A percentile compares a stretch with the other conserved stretches of the same genome.
phyloP scores from a whole-genome alignment of 2,888 invertebrate species.

The Pristionchus mayeri region DNA sequence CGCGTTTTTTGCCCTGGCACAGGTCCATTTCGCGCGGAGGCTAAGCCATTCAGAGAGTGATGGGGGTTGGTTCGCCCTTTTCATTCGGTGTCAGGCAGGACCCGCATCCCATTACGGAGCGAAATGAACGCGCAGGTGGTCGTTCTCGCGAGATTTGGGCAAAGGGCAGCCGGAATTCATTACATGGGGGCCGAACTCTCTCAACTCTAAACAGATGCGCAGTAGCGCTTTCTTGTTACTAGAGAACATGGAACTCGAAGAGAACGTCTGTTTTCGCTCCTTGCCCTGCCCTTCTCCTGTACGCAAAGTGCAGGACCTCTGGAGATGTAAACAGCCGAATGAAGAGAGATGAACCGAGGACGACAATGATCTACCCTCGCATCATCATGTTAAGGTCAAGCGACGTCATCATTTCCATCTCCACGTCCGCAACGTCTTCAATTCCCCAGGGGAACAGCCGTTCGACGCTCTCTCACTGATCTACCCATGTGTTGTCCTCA shows the following conservation, averaged over 20 bases:
- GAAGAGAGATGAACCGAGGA: neutral
- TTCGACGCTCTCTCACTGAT: neutral
- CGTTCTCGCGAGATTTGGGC: neutral
- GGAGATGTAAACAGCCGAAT: neutral
- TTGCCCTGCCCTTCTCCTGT: neutral
- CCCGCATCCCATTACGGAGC: neutral
- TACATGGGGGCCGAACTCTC: no score
- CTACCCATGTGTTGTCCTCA: neutral
- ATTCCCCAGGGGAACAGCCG: no score
- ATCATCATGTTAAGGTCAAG: neutral
- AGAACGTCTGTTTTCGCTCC: slow-evolving; percentile 2
- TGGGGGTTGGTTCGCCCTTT: neutral
- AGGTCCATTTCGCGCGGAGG: slow-evolving; percentile 13
- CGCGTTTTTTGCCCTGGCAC: neutral
- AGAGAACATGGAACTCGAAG: neutral
- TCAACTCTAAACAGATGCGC: neutral
- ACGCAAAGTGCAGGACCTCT: slow-evolving; percentile 17
- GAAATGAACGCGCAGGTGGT: slow-evolving; percentile 21
- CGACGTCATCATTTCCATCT: neutral
- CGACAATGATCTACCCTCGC: neutral
- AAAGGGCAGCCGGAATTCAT: neutral
- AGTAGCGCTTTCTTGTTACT: no score
- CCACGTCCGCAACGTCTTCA: neutral
- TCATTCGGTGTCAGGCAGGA: slow-evolving; percentile 14
- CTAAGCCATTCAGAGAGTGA: slow-evolving; percentile 14